These are phyloP conservation scores for Dryas iulia DNA, from an alignment of 1,140 invertebrate genomes.

Conservation along the genomic window DNA sequence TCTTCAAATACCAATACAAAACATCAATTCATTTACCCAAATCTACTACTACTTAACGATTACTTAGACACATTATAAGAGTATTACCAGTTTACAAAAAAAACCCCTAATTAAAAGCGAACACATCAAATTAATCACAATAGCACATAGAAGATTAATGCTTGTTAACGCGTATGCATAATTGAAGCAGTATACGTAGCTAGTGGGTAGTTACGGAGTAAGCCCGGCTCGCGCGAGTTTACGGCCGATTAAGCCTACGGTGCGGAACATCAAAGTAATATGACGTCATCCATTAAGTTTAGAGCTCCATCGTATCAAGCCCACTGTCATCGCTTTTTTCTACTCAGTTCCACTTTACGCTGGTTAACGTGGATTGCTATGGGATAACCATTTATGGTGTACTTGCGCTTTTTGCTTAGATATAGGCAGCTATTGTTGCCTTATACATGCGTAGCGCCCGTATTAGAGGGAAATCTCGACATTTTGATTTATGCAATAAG, in stretches of 20 bases:
- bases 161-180: slow-evolving; percentile 17
- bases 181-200: slow-evolving; percentile 12
- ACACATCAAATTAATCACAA: neutral
- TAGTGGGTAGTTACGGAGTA: neutral
- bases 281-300: slow-evolving; percentile 17
- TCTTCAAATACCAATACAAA: no score
- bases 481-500: no score
- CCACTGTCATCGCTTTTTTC: neutral
- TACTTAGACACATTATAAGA: no score
- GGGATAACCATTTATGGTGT: neutral
- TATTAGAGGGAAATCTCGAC: neutral
- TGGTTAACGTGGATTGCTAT: neutral
- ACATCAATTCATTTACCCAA: no score
- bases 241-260: slow-evolving; percentile 16
- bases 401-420: neutral
- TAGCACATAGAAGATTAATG: slow-evolving; percentile 10
- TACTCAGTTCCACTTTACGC: neutral
- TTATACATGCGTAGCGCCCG: neutral
- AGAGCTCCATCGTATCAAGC: slow-evolving; percentile 1
- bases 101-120: no score
- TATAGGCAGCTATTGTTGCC: neutral
- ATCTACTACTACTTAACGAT: no score
- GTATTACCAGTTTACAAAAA: no score
- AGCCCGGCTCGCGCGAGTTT: slow-evolving; percentile 9
- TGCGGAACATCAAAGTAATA: slow-evolving; percentile 12